Base-by-base conservation (phyloP, 2,113 vertebrate genomes). In the Microtus oregoni region DNA sequence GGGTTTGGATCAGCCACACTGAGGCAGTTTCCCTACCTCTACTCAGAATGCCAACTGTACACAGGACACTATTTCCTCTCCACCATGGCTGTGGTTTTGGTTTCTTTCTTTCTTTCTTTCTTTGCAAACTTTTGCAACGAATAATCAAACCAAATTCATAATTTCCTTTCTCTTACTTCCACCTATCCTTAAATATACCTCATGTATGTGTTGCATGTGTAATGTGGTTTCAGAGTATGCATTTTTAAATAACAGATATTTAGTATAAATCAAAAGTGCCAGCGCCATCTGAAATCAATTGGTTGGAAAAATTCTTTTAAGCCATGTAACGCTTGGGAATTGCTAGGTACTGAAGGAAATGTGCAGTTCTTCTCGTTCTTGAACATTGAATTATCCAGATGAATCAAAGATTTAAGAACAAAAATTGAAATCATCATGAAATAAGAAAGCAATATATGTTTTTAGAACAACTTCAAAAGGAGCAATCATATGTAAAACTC, bases 41-140 rank as follows among this genome's bases (percentile, higher is more conserved):
- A 32, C 38, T 13, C 52, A 50, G n/a, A 28, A 38, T 35, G n/a
- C 22, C 41, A 15, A 13, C 0, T 0, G 0, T 19, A 50, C 38
- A 0, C 11, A 32, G 5, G 47, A 11, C 8, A 26, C 20, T 5
- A 0, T 15, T 55, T 90, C 79, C 44, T 2, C 32, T 30, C 73
- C 30, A 9, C 20, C 1, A 0, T 35, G 8, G 12, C 9, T 47
- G 52, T 63, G 50, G 24, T 41, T 89, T 75, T 17, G 9, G 12
- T 52, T 52, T 52, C 9, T 14, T 52, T 14, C n/a, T n/a, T n/a
- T n/a, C n/a, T 52, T 50, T n/a, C 28, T 47, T 28, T 47, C 28
- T 35, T 73, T 86, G 26, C 44, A 83, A 89, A 28, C 7, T 58
- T 58, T 58, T 58, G 1, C 14, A 28, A n/a, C 24, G 55, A 75